These are phyloP conservation scores for Andrena bicolor DNA, from an alignment of 2,888 invertebrate species.

Conservation along the genomic window DNA sequence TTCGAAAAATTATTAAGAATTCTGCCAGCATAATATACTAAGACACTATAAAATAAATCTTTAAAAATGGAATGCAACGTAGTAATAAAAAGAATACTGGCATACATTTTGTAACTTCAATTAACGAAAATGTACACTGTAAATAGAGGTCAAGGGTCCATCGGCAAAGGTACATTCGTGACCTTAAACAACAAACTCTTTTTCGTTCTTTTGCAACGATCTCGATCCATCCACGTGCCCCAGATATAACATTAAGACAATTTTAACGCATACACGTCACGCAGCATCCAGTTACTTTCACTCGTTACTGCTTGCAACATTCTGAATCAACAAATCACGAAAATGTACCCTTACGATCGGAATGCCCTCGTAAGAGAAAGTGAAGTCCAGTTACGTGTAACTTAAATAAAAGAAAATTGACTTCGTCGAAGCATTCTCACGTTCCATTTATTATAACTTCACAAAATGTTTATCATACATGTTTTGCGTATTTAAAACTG, in stretches of 20 bases:
- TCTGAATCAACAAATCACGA: constrained; percentile 47
- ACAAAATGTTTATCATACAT: background rate
- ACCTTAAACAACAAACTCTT: constrained; percentile 15
- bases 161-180: constrained; percentile 19
- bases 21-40: too few species aligned
- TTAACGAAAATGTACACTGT: background rate
- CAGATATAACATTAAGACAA: constrained; percentile 48
- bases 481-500: too few species aligned
- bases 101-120: background rate
- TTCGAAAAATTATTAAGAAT: background rate
- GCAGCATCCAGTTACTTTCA: constrained; percentile 65
- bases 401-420: constrained; percentile 11
- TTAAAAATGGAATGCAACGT: background rate
- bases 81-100: background rate
- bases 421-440: background rate
- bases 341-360: constrained; percentile 41
- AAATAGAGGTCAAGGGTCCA: background rate
- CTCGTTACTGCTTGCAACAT: constrained; percentile 49
- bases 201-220: constrained; percentile 40
- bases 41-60: background rate
- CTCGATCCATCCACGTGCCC: constrained; percentile 60
- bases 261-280: constrained; percentile 54
- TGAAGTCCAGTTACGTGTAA: constrained; percentile 15
- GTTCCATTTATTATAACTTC: constrained; percentile 30
- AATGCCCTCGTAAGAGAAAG: constrained; percentile 49